These are phyloP conservation scores for Netelia melanura DNA, from an alignment of 2,888 invertebrate species.

Conservation along the genomic window DNA sequence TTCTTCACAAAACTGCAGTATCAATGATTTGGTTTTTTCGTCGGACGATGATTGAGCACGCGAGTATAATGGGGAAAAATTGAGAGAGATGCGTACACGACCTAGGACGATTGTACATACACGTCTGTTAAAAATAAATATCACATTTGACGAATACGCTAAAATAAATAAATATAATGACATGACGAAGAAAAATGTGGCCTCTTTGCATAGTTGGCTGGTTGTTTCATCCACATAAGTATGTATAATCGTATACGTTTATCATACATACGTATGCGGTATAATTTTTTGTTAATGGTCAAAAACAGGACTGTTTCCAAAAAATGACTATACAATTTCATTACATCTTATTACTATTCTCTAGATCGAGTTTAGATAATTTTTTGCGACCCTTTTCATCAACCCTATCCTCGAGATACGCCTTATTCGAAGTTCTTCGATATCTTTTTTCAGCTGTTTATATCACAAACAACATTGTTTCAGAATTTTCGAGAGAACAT, in stretches of 20 bases:
- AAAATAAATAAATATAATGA: slow-evolving; percentile 74
- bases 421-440: too few species aligned
- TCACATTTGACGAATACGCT: slow-evolving; percentile 80
- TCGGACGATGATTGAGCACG: slow-evolving; percentile 26
- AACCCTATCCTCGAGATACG: too few species aligned
- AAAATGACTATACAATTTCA: slow-evolving; percentile 1
- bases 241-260: slow-evolving; percentile 12
- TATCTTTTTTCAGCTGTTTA: too few species aligned
- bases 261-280: not conserved
- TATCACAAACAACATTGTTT: too few species aligned
- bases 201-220: slow-evolving; percentile 46
- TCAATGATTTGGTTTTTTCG: slow-evolving; percentile 7
- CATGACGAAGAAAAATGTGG: slow-evolving; percentile 64
- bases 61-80: not conserved
- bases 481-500: too few species aligned
- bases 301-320: not conserved
- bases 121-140: slow-evolving; percentile 78
- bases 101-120: slow-evolving; percentile 46
- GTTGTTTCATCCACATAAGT: slow-evolving; percentile 46
- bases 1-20: slow-evolving; percentile 6
- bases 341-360: too few species aligned
- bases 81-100: slow-evolving; percentile 9
- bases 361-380: too few species aligned
- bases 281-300: not conserved
- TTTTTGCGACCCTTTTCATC: too few species aligned